A percentile compares a stretch with the other conserved stretches of the same genome.
These are phyloP conservation scores for Tenualosa ilisha DNA, from an alignment of 2,797 vertebrate genomes.

Conservation along the genomic window DNA sequence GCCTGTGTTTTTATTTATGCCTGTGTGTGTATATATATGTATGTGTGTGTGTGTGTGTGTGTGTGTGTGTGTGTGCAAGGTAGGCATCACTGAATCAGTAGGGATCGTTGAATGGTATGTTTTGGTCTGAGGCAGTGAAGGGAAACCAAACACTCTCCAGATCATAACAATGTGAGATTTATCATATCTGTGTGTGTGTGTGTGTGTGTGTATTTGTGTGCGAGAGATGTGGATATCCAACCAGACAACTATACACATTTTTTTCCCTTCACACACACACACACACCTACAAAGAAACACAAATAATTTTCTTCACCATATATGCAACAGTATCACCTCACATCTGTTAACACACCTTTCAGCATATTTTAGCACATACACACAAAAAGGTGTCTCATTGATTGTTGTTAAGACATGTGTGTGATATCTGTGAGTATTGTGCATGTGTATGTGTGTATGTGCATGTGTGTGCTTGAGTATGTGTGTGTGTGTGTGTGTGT, in stretches of 20 bases:
- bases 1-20: not conserved
- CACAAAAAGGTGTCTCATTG: not conserved
- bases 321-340: not conserved
- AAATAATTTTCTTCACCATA: not conserved
- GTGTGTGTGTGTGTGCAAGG: not conserved
- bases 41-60: conserved; percentile 11
- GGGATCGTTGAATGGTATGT: conserved; percentile 13
- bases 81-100: not conserved
- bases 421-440: not conserved
- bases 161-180: not conserved
- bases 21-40: not conserved
- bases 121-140: conserved; percentile 5
- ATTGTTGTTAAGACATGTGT: not conserved
- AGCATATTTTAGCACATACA: not conserved
- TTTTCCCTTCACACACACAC: not conserved
- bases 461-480: not conserved
- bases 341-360: not conserved
- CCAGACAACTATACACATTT: not conserved
- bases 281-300: not conserved
- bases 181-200: conserved; percentile 10
- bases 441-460: not conserved
- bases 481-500: not conserved
- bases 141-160: conserved; percentile 22
- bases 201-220: not conserved
- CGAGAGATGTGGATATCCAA: not conserved